Conservation (phyloP, 2,888 invertebrate species). For the Eristalis arbustorum region DNA sequence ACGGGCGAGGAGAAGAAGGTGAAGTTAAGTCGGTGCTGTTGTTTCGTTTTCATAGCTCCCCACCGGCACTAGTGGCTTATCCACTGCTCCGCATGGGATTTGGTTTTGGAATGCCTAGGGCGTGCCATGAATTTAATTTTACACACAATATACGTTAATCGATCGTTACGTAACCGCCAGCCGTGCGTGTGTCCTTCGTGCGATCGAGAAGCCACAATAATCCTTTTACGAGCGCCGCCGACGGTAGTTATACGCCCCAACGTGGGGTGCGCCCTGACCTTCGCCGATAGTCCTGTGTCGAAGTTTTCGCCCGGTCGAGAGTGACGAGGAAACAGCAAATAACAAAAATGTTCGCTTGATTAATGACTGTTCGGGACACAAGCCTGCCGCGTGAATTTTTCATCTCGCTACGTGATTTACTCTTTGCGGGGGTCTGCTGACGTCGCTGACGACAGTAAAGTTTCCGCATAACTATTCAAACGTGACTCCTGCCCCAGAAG, state of each 20-base stretch:
- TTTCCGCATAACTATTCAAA: slow-evolving; percentile 22
- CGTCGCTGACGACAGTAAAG: neutral
- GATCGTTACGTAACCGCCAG: slow-evolving; percentile 50
- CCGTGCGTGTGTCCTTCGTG: slow-evolving; percentile 18
- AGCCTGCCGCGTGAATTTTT: slow-evolving; percentile 40
- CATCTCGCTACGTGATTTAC: slow-evolving; percentile 34
- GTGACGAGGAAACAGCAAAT: neutral
- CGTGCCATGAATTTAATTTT: slow-evolving; percentile 68
- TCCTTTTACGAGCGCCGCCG: neutral
- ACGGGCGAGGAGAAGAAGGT: neutral
- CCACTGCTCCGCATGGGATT: slow-evolving; percentile 22
- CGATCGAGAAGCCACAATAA: slow-evolving; percentile 29
- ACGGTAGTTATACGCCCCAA: slow-evolving; percentile 9
- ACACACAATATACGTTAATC: slow-evolving; percentile 63
- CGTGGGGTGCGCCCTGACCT: slow-evolving; percentile 13
- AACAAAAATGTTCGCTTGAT: slow-evolving; percentile 21
- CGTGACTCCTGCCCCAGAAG: slow-evolving; percentile 19
- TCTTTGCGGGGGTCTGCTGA: neutral
- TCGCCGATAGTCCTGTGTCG: neutral
- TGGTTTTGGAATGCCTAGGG: slow-evolving; percentile 48
- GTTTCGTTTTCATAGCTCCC: slow-evolving; percentile 12
- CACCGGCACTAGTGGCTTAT: neutral
- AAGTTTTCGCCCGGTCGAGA: neutral
- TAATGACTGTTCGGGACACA: slow-evolving; percentile 36
- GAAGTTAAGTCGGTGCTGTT: neutral